A percentile compares a stretch with the other conserved stretches of the same genome.
Conservation (phyloP, 2,797 vertebrate genomes). For the Spizella passerina region DNA sequence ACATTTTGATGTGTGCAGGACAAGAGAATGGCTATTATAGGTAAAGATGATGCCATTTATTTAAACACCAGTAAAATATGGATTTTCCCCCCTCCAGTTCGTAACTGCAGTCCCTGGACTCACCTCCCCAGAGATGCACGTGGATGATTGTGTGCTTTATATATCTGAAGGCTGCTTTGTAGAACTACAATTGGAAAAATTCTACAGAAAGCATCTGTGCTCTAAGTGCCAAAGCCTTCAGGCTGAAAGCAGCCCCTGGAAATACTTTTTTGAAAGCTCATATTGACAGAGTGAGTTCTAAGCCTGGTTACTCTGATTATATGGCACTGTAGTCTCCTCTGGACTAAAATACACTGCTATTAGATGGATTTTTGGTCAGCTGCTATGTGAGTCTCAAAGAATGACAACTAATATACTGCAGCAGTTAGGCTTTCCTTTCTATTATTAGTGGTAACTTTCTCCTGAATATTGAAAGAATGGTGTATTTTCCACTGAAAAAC, state of each 20-base stretch:
- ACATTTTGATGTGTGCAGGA: background rate
- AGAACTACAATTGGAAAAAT: background rate
- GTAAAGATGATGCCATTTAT: background rate
- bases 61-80: background rate
- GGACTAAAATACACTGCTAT: background rate
- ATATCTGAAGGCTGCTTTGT: background rate
- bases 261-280: slow-evolving; percentile 19
- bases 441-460: background rate
- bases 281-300: slow-evolving; percentile 46
- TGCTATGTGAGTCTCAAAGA: background rate
- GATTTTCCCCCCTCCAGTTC: background rate
- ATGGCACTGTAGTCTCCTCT: slow-evolving; percentile 29
- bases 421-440: slow-evolving; percentile 7
- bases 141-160: background rate
- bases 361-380: slow-evolving; percentile 55
- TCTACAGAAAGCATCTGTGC: background rate
- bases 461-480: background rate
- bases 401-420: background rate
- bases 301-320: slow-evolving; percentile 47
- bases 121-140: background rate
- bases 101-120: background rate
- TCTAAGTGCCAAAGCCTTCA: background rate
- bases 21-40: background rate
- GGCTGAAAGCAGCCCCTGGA: background rate
- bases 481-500: background rate